Percentiles rank a stretch among this genome's conserved stretches.
Conservation (phyloP, 2,888 invertebrate genomes). For the Idaea aversata region DNA sequence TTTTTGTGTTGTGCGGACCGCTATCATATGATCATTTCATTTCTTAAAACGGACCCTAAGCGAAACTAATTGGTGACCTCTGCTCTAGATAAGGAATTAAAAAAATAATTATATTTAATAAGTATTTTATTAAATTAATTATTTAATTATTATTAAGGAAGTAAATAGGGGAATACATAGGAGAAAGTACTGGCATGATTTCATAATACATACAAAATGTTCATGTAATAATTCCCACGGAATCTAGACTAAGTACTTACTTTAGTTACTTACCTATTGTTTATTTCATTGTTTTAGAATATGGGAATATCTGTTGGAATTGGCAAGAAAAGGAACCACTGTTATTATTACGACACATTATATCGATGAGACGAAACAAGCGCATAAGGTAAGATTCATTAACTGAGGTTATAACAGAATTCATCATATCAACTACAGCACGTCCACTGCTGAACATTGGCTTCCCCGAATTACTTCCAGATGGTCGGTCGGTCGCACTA, state of each 20-base stretch:
- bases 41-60: too few species aligned
- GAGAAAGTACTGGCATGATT: slow-evolving; percentile 4
- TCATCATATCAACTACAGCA: neutral
- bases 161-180: slow-evolving; percentile 6
- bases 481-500: too few species aligned
- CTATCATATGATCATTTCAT: too few species aligned
- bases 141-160: too few species aligned
- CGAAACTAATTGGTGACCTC: too few species aligned
- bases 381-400: slow-evolving; percentile 82
- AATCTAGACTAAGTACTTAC: slow-evolving; percentile 6
- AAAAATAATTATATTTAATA: too few species aligned
- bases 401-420: neutral
- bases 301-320: slow-evolving; percentile 90
- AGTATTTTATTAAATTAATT: too few species aligned
- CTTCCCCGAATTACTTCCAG: too few species aligned
- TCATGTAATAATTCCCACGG: slow-evolving; percentile 8
- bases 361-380: slow-evolving; percentile 94
- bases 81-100: too few species aligned
- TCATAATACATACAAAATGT: slow-evolving; percentile 2
- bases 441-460: too few species aligned
- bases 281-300: slow-evolving; percentile 80
- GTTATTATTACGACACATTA: slow-evolving; percentile 97
- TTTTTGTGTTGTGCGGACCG: too few species aligned
- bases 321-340: slow-evolving; percentile 86
- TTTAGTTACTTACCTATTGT: slow-evolving; percentile 3